Evolutionary conservation across 2,113 vertebrate genomes (phyloP).

Genomic region (Crotalus horridus): DNA sequence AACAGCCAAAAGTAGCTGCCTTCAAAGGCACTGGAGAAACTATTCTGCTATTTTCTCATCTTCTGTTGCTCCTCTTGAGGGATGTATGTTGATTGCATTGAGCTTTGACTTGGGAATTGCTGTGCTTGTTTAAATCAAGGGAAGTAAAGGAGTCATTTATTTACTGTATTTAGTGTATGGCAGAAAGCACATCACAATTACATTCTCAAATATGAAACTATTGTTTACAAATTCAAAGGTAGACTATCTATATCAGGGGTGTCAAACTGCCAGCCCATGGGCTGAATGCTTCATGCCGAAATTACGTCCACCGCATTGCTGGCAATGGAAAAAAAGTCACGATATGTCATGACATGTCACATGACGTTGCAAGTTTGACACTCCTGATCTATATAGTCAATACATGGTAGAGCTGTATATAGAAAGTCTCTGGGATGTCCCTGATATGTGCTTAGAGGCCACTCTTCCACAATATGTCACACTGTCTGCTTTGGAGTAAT

Average conservation of each 20-base stretch:
- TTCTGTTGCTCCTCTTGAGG: not conserved
- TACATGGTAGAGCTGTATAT: not conserved
- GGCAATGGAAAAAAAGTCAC: too few species aligned
- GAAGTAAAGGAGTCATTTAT: not conserved
- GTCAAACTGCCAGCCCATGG: too few species aligned
- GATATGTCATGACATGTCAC: too few species aligned
- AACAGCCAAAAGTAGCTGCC: not conserved
- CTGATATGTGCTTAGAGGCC: not conserved
- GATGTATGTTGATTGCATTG: not conserved
- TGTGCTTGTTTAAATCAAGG: not conserved
- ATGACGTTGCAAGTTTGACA: too few species aligned
- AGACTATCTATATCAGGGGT: too few species aligned
- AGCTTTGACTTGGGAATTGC: not conserved
- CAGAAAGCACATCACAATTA: not conserved
- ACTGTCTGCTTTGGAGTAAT: not conserved
- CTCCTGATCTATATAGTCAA: too few species aligned
- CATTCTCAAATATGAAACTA: not conserved
- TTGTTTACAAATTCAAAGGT: not conserved
- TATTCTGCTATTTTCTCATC: not conserved
- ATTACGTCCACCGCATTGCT: too few species aligned
- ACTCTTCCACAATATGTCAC: not conserved
- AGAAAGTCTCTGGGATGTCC: not conserved
- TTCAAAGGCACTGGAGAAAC: not conserved
- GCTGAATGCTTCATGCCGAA: too few species aligned
- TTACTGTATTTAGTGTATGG: not conserved